Base-by-base conservation (phyloP, 2,797 vertebrate genomes). In the Sebastes itinus region DNA sequence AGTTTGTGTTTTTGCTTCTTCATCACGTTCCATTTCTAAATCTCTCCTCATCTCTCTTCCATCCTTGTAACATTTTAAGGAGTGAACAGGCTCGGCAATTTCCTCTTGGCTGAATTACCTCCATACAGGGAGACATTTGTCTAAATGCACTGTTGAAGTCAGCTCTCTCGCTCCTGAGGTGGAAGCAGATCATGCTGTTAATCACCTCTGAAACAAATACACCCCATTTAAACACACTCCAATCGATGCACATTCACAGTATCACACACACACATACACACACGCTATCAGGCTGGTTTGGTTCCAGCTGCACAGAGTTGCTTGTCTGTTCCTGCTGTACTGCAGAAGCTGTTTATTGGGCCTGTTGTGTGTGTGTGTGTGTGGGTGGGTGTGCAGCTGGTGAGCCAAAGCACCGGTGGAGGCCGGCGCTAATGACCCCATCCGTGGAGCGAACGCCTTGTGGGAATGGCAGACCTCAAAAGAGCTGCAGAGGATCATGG, bases 381-480 rank as follows among this genome's bases (percentile, higher is more conserved):
- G 49, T 52, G 33, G 28, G 61, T 54, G 52, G 2, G 77, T 80
- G 71, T 33, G 32, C 25, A 27, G 65, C 33, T 54, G 75, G 33
- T 27, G 66, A 33, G 30, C 22, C 1, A 1, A 23, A 65, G 54
- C 76, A 28, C 78, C 1, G 4, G 28, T n/a, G 63, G 82, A 82
- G 68, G 72, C 73, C 11, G 2, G n/a, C 4, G 16, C 75, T 89
- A 91, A 93, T 89, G 75, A 90, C 61, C 78, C 56, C 20, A 71
- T 79, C 49, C 25, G 1, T 69, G 18, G 63, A 64, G 63, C 5
- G 28, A 73, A 81, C 83, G 89, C 89, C 88, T 52, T 87, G 73
- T 80, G 78, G 87, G 82, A 86, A 72, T 7, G 75, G 76, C 67
- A 27, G 3, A 71, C 76, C 75, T 88, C 81, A 83, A 86, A 91